Percentiles rank a stretch among this genome's conserved stretches.
phyloP scores from a whole-genome alignment of 1,140 invertebrate genomes.

The Euwallacea fornicatus region DNA sequence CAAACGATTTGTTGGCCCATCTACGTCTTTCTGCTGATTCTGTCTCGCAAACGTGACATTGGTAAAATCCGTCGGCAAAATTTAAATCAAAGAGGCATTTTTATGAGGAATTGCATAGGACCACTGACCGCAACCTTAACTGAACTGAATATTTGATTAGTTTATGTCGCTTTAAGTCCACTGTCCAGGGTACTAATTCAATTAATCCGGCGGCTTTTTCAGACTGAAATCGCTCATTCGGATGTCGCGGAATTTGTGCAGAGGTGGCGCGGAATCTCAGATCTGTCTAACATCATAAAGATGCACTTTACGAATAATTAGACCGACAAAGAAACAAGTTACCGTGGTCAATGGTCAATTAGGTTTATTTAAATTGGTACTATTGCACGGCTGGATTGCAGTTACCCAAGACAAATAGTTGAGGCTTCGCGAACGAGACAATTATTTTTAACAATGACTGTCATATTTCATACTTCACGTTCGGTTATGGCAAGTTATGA shows the following conservation, averaged over 20 bases:
- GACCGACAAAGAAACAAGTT: constrained; percentile 8
- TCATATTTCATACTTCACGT: not conserved
- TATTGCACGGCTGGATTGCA: too few relatives aligned
- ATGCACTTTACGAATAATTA: constrained; percentile 8
- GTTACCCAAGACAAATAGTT: too few relatives aligned
- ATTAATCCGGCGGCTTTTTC: constrained; percentile 34
- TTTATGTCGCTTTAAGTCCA: constrained; percentile 29
- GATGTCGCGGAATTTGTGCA: constrained; percentile 36
- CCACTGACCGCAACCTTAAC: constrained; percentile 40
- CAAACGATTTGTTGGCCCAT: too few relatives aligned
- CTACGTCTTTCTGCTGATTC: too few relatives aligned
- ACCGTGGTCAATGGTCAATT: constrained; percentile 6
- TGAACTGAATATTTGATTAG: constrained; percentile 39
- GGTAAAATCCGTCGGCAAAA: constrained; percentile 31
- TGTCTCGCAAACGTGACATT: constrained; percentile 29
- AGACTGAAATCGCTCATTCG: constrained; percentile 19
- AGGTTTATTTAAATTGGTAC: constrained; percentile 4
- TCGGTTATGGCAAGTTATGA: constrained; percentile 5
- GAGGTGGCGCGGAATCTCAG: constrained; percentile 39
- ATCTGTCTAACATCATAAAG: not conserved
- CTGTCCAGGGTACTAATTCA: constrained; percentile 35
- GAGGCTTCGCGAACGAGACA: too few relatives aligned
- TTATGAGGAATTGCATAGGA: constrained; percentile 38
- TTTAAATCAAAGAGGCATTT: constrained; percentile 20
- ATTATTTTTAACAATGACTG: constrained; percentile 10